These are phyloP conservation scores for Trachymyrmex cornetzi DNA, from an alignment of 1,140 invertebrate genomes.

Conservation along the genomic window DNA sequence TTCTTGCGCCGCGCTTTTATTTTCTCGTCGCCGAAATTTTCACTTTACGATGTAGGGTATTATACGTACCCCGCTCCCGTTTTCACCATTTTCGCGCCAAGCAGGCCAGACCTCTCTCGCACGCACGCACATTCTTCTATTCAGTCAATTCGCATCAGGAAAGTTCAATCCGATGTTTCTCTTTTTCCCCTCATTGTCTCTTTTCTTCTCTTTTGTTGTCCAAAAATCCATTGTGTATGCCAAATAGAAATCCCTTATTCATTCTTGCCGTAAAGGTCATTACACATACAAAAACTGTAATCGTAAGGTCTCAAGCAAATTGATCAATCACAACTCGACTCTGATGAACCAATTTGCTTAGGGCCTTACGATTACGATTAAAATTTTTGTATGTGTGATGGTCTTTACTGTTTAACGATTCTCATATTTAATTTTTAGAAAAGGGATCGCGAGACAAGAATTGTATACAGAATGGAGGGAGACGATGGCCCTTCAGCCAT, in stretches of 20 bases:
- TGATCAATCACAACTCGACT: too few relatives aligned
- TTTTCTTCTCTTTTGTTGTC: background rate
- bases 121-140: background rate
- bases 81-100: background rate
- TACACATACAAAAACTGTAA: too few relatives aligned
- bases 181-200: too few relatives aligned
- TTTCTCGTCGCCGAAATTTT: background rate
- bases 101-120: background rate
- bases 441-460: constrained; percentile 21
- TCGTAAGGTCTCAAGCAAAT: too few relatives aligned
- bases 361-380: too few relatives aligned
- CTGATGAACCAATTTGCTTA: too few relatives aligned
- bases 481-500: constrained; percentile 89
- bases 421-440: constrained; percentile 56
- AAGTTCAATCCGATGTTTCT: background rate
- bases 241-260: too few relatives aligned
- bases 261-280: background rate
- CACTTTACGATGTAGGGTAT: background rate
- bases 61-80: background rate
- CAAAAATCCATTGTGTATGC: background rate
- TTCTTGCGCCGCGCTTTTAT: background rate
- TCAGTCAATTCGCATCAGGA: background rate
- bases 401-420: background rate
- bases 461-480: constrained; percentile 82
- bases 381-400: too few relatives aligned